These are phyloP conservation scores for Pseudomyrmex cubaensis DNA, from an alignment of 1,140 invertebrate species.

Conservation along the genomic window DNA sequence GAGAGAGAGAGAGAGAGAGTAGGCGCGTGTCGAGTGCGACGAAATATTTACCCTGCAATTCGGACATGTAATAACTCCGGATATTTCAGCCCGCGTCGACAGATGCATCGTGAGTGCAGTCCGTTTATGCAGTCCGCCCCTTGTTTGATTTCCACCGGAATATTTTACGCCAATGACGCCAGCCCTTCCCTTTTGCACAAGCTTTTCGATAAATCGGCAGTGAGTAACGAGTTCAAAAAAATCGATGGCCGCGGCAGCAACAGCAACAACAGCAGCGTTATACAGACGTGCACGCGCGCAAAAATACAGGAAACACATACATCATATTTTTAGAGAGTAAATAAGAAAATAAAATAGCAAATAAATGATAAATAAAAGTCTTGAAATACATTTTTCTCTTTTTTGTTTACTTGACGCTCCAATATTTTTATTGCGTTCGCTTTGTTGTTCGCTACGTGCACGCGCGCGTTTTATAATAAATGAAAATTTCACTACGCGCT, in stretches of 20 bases:
- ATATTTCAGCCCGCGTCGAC: constrained; percentile 41
- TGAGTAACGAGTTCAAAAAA: constrained; percentile 16
- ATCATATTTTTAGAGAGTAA: constrained; percentile 5
- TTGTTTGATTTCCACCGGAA: constrained; percentile 53
- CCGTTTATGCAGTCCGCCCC: constrained; percentile 45
- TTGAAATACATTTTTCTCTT: constrained; percentile 4
- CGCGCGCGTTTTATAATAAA: constrained; percentile 15
- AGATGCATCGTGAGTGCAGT: constrained; percentile 31
- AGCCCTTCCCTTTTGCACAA: neutral
- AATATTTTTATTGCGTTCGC: constrained; percentile 8
- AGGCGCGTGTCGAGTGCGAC: constrained; percentile 2
- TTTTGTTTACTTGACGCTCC: neutral
- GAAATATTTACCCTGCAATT: constrained; percentile 60
- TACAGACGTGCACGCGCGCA: no score
- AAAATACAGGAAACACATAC: neutral
- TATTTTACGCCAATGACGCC: constrained; percentile 52
- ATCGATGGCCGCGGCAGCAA: neutral
- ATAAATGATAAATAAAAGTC: neutral
- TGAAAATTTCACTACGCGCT: constrained; percentile 6
- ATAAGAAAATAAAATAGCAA: neutral
- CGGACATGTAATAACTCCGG: constrained; percentile 59
- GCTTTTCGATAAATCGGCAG: constrained; percentile 50
- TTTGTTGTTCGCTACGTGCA: neutral
- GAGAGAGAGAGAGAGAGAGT: constrained; percentile 16
- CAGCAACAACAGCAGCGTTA: no score